phyloP scores from a whole-genome alignment of 2,797 vertebrate genomes.

The Denticeps clupeoides region DNA sequence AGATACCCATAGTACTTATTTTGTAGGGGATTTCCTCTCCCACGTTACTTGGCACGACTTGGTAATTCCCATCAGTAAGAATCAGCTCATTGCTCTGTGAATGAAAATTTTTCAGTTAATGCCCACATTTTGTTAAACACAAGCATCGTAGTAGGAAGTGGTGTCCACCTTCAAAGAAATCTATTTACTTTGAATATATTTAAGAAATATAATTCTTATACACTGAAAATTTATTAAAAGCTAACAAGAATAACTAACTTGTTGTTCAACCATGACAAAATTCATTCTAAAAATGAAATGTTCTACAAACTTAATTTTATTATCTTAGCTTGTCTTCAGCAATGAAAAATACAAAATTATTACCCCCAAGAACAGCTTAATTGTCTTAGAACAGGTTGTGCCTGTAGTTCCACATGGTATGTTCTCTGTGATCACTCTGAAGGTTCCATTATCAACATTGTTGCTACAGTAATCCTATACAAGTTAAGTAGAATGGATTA shows the following conservation, averaged over 20 bases:
- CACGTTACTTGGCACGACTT: slow-evolving; percentile 45
- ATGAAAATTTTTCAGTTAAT: too few relatives aligned
- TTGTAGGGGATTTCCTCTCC: slow-evolving; percentile 43
- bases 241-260: too few relatives aligned
- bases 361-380: slow-evolving; percentile 79
- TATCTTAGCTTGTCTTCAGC: too few relatives aligned
- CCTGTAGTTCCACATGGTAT: slow-evolving; percentile 81
- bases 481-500: not conserved
- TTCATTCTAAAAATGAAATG: not conserved
- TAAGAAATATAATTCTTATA: too few relatives aligned
- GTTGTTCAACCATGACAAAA: too few relatives aligned
- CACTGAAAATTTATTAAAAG: too few relatives aligned
- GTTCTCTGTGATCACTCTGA: slow-evolving; percentile 81
- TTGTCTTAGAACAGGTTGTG: slow-evolving; percentile 81
- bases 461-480: slow-evolving; percentile 66
- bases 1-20: slow-evolving; percentile 63
- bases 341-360: too few relatives aligned
- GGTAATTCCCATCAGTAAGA: slow-evolving; percentile 59
- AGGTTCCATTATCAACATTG: slow-evolving; percentile 45
- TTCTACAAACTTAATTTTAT: too few relatives aligned
- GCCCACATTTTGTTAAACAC: too few relatives aligned
- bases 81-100: slow-evolving; percentile 67
- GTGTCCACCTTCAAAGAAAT: too few relatives aligned
- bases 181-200: too few relatives aligned
- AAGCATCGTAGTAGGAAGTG: too few relatives aligned